Base-by-base conservation (phyloP, 2,888 invertebrate species). In the Scaptomyza flava region DNA sequence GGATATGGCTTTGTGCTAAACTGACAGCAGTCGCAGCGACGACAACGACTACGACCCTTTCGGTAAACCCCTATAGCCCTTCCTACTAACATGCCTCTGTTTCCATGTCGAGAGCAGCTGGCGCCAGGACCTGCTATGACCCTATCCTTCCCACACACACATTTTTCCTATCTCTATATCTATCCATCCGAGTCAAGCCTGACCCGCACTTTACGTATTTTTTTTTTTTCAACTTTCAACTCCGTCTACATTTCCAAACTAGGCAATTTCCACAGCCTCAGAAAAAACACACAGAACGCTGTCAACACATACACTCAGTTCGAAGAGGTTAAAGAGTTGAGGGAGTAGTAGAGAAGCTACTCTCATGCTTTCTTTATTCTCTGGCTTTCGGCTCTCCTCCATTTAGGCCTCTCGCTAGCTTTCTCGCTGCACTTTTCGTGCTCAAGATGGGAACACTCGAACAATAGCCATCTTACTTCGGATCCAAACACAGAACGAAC, bases 1-100 rank as follows among this genome's bases (percentile, higher is more conserved):
- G 77, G 66, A 77, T 71, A 77, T 77, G 75, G 84, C 87, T 81
- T 87, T 87, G 79, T 77, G 78, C 81, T 80, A 78, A 82, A 83
- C 82, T 82, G 82, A 84, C 81, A 79, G 72, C 41, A 41, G 41
- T 2, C 8, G 5, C 41, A 17, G 6, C 41, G 4, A 14, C 38
- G 8, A 17, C 41, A 6, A 36, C 62, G 63, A 63, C 69, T 53
- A 36, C 70, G 50, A 50, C 41, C 41, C 41, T 41, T 41, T 17
- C 41, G 41, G 17, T 42, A 69, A 68, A 53, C 43, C 33, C 20
- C 34, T 58, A 43, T 42, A 36, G 31, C 30, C 31, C 46, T 12
- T 2, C 36, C 12, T 2, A 38, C 38, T 14, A 41, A 38, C 42
- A 34, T 48, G 33, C 33, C 67, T 38, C 34, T 52, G 12, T 33